Conservation (phyloP, 2,888 invertebrate species). For the Cephus runcator region DNA sequence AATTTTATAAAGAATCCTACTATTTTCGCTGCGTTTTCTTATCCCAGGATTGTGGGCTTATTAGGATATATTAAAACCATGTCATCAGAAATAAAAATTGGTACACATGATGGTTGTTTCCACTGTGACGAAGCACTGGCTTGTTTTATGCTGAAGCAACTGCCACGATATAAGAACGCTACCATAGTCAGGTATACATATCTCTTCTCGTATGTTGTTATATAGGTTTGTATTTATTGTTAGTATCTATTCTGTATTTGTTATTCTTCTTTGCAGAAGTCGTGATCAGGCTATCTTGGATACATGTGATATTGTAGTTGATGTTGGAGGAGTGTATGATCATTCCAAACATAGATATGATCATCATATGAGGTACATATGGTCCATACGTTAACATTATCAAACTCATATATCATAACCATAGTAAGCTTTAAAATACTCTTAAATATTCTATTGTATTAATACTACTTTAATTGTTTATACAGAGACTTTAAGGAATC, state of each 20-base stretch:
- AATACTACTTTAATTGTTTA: background rate
- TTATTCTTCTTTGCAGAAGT: constrained; percentile 63
- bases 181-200: constrained; percentile 72
- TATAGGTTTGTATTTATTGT: background rate
- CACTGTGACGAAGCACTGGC: constrained; percentile 97
- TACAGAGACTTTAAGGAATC: constrained; percentile 51
- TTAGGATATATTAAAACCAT: constrained; percentile 21
- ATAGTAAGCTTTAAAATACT: background rate
- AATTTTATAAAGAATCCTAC: background rate
- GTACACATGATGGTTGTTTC: constrained; percentile 85
- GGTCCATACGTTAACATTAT: background rate
- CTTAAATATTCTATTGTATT: background rate
- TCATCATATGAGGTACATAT: constrained; percentile 84
- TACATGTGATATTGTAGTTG: constrained; percentile 92
- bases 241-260: background rate
- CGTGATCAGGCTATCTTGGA: constrained; percentile 72
- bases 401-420: background rate
- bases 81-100: constrained; percentile 67
- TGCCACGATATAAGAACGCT: constrained; percentile 85
- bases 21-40: background rate
- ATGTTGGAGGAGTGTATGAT: constrained; percentile 91
- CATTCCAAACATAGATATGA: constrained; percentile 83
- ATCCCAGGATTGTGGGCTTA: background rate
- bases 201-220: background rate
- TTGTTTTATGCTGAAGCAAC: constrained; percentile 86